phyloP scores from a whole-genome alignment of 2,888 invertebrate genomes.

The Selenia dentaria region DNA sequence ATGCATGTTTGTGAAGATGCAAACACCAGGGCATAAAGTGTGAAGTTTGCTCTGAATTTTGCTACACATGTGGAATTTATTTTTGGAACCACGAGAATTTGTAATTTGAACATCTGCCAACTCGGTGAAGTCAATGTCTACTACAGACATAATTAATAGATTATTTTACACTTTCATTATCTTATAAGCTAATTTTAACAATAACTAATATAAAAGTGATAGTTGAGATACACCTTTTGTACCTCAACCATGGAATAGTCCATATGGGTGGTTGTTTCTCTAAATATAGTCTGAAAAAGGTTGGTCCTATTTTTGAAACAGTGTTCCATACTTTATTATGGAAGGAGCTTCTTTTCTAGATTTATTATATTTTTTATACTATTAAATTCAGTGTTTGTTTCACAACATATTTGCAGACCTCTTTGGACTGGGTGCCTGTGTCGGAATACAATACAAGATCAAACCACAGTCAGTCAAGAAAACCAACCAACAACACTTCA shows the following conservation, averaged over 20 bases:
- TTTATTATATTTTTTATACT: not conserved
- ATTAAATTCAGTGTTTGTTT: not conserved
- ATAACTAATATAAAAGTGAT: conserved; percentile 1
- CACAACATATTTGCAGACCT: conserved; percentile 67
- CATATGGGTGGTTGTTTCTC: conserved; percentile 81
- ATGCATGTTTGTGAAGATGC: too few relatives aligned
- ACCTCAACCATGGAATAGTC: conserved; percentile 23
- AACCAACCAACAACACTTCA: conserved; percentile 75
- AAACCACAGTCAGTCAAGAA: conserved; percentile 76
- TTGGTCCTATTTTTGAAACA: conserved; percentile 45
- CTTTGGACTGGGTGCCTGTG: conserved; percentile 81
- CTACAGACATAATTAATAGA: conserved; percentile 13
- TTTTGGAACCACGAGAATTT: conserved; percentile 65
- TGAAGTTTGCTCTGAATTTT: conserved; percentile 61
- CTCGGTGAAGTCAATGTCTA: conserved; percentile 33
- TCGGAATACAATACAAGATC: conserved; percentile 78
- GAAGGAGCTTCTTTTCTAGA: not conserved
- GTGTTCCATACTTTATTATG: conserved; percentile 9
- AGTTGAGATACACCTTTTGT: conserved; percentile 6
- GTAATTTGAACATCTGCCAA: conserved; percentile 72
- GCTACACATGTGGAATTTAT: conserved; percentile 57
- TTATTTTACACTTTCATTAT: conserved; percentile 11
- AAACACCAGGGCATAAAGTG: conserved; percentile 37
- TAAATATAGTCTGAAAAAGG: conserved; percentile 74
- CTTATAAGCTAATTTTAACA: conserved; percentile 5